A percentile compares a stretch with the other conserved stretches of the same genome.
These are phyloP conservation scores for Nesidiocoris tenuis DNA, from an alignment of 2,888 invertebrate genomes.

Conservation along the genomic window DNA sequence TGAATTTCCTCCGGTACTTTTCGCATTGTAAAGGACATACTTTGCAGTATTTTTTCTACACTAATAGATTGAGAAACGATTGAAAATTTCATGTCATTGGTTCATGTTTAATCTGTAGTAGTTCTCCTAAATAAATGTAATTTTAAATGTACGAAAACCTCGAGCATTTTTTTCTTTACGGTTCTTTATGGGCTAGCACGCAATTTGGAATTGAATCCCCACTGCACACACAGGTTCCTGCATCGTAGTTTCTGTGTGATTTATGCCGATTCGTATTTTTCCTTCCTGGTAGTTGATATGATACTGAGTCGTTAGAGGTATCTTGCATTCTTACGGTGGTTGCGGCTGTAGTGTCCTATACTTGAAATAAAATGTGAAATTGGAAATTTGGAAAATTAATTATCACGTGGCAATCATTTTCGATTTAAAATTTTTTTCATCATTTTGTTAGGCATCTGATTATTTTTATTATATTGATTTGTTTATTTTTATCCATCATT, in stretches of 20 bases:
- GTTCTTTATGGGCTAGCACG: conserved; percentile 40
- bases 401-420: neutral
- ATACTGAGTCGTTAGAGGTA: neutral
- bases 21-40: conserved; percentile 35
- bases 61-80: conserved; percentile 17
- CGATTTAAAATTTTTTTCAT: neutral
- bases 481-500: neutral
- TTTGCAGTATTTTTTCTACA: conserved; percentile 41
- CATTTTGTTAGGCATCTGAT: neutral
- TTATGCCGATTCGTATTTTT: too few relatives aligned
- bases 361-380: too few relatives aligned
- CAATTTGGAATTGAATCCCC: neutral
- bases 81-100: conserved; percentile 43
- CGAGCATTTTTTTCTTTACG: conserved; percentile 1
- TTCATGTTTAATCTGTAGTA: conserved; percentile 39
- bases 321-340: neutral
- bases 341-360: too few relatives aligned
- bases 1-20: conserved; percentile 38
- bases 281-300: neutral
- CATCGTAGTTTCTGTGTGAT: too few relatives aligned
- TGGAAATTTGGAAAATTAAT: too few relatives aligned
- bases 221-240: too few relatives aligned
- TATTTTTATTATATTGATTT: neutral
- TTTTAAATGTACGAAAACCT: conserved; percentile 26
- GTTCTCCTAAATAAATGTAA: conserved; percentile 41